Percentiles rank a stretch among this genome's conserved stretches.
These are phyloP conservation scores for Drosophila subquinaria DNA, from an alignment of 2,888 invertebrate genomes.

Conservation along the genomic window DNA sequence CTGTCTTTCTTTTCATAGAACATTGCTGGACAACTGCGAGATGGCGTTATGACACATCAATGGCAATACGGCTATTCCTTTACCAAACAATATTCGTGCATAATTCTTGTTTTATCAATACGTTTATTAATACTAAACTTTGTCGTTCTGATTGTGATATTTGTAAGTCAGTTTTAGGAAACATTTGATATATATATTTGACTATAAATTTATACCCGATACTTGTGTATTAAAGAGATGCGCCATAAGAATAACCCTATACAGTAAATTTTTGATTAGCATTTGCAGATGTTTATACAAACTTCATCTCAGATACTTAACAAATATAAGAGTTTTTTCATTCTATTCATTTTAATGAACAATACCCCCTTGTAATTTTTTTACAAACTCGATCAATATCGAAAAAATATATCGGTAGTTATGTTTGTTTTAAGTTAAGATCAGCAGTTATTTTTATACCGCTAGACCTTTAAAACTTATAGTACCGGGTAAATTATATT, in stretches of 20 bases:
- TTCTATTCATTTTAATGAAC: too few relatives aligned
- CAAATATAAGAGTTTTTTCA: too few relatives aligned
- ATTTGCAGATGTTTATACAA: too few relatives aligned
- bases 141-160: constrained; percentile 48
- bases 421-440: too few relatives aligned
- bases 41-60: constrained; percentile 73
- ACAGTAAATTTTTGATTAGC: too few relatives aligned
- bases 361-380: too few relatives aligned
- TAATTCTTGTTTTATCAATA: constrained; percentile 62
- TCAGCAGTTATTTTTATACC: too few relatives aligned
- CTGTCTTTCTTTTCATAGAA: constrained; percentile 46
- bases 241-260: too few relatives aligned
- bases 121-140: constrained; percentile 64
- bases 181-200: background rate
- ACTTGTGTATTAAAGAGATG: background rate
- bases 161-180: constrained; percentile 42
- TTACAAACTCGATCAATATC: too few relatives aligned
- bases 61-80: constrained; percentile 74
- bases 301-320: background rate
- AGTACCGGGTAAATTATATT: background rate
- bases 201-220: background rate
- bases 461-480: background rate
- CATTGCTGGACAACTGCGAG: constrained; percentile 63
- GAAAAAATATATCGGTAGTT: too few relatives aligned
- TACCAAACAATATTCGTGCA: constrained; percentile 55